Evolutionary conservation across 2,797 vertebrate genomes (phyloP), one percentile per base, ranked within the genome.

Genomic region (Eospalax fontanierii): DNA sequence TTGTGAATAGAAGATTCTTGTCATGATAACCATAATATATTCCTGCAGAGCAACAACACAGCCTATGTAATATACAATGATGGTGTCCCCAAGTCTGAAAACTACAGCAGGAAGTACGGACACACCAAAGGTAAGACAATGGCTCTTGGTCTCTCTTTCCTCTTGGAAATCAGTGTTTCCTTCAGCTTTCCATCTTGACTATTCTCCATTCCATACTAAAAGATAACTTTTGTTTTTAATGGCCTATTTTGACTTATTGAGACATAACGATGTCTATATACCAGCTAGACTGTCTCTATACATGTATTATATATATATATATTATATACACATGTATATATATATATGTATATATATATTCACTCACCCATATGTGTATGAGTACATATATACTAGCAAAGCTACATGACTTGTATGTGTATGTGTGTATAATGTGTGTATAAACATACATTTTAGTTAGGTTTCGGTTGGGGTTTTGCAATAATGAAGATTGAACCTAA

Each of bases 61-160:
- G 99, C 98, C 7, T 99, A 99, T 63, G 97, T 98, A 0, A 97
- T 99, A 28, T 99, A 99, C 98, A 99, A 99, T 0, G 99, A 99
- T 30, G 99, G 96, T 43, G 94, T 97, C 59, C 99, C 99, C 35
- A 98, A 98, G 1, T 94, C 97, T 46, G 87, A 97, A 97, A 98
- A 98, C 43, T 98, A 98, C 65, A 87, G 79, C 19, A 82, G 66
- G 15, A 98, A 98, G 89, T 98, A 97, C 68, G 99, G 99, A 97
- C 99, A 99, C 95, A 98, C 99, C 78, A 99, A 99, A 99, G 99
- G 99, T 99, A 99, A 24, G 84, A 43, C 16, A 24, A 90, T 24
- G 63, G 30, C 74, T 74, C 76, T 54, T 75, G 89, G 24, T 76
- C 75, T 96, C 24, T 79, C 90, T 95, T 94, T 94, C 81, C 5